A percentile compares a stretch with the other conserved stretches of the same genome.
Evolutionary conservation across 1,140 invertebrate species (phyloP).

Genomic region (Drosophila suzukii): DNA sequence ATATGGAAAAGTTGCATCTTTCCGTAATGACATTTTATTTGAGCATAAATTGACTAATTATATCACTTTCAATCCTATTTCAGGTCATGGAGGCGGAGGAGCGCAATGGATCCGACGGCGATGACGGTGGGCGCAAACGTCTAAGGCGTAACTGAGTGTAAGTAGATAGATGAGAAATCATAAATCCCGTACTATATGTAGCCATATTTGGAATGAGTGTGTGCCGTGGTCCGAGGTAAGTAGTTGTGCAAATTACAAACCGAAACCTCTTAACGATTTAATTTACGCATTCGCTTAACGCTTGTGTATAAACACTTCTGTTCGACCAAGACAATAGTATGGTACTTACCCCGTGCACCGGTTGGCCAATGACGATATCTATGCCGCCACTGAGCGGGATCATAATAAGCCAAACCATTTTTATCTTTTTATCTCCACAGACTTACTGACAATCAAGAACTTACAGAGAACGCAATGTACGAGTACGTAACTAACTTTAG

Average conservation of each 20-base stretch:
- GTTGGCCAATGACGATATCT: constrained; percentile 49
- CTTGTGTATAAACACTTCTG: constrained; percentile 43
- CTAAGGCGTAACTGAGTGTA: constrained; percentile 76
- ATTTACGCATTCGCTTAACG: constrained; percentile 16
- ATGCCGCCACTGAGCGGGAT: constrained; percentile 50
- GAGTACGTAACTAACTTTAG: constrained; percentile 73
- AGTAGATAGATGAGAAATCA: constrained; percentile 37
- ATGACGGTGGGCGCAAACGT: constrained; percentile 75
- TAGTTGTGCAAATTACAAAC: constrained; percentile 39
- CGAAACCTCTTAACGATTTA: constrained; percentile 12
- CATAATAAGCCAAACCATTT: constrained; percentile 76
- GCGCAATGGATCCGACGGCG: constrained; percentile 85
- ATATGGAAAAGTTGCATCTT: not conserved
- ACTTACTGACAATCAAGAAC: constrained; percentile 76
- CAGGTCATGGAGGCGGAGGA: constrained; percentile 96
- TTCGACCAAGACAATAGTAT: constrained; percentile 35
- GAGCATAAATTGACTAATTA: too few species aligned
- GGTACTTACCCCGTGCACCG: constrained; percentile 23
- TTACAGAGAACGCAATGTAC: constrained; percentile 77
- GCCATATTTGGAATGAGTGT: constrained; percentile 60
- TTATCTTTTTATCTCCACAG: constrained; percentile 81
- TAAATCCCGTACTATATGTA: constrained; percentile 48
- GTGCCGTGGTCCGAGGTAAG: constrained; percentile 61
- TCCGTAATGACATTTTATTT: not conserved
- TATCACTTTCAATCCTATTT: not conserved